Conservation (phyloP, 2,113 vertebrate genomes). For the Eubucco bourcierii region DNA sequence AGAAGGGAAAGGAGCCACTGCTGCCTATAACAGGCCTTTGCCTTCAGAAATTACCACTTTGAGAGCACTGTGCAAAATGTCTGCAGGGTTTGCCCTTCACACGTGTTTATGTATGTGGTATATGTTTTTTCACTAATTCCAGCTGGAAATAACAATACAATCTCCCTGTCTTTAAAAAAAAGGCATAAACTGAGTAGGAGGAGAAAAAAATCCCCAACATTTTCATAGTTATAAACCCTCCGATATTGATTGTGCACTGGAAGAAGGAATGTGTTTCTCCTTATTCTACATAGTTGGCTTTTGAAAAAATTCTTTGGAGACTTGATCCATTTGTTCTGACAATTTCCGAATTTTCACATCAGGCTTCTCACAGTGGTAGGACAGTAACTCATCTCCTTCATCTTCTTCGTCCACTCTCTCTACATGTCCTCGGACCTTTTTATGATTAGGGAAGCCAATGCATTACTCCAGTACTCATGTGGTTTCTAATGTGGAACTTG, state of each 20-base stretch:
- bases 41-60: not conserved
- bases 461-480: not conserved
- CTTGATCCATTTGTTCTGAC: not conserved
- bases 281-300: not conserved
- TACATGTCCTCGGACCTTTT: not conserved
- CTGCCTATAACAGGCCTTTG: not conserved
- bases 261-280: not conserved
- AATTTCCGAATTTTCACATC: not conserved
- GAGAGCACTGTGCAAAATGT: not conserved
- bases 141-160: not conserved
- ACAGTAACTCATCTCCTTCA: not conserved
- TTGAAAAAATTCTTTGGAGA: not conserved
- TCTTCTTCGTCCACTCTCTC: not conserved
- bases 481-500: not conserved
- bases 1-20: not conserved
- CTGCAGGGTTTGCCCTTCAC: not conserved
- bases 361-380: not conserved
- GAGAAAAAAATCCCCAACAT: not conserved
- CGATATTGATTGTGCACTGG: not conserved
- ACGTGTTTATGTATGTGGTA: fast-evolving
- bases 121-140: not conserved
- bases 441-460: not conserved
- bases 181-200: not conserved
- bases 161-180: not conserved
- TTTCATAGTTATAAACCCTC: not conserved